Conservation (phyloP, 2,888 invertebrate species). For the Halictus quadricinctus region DNA sequence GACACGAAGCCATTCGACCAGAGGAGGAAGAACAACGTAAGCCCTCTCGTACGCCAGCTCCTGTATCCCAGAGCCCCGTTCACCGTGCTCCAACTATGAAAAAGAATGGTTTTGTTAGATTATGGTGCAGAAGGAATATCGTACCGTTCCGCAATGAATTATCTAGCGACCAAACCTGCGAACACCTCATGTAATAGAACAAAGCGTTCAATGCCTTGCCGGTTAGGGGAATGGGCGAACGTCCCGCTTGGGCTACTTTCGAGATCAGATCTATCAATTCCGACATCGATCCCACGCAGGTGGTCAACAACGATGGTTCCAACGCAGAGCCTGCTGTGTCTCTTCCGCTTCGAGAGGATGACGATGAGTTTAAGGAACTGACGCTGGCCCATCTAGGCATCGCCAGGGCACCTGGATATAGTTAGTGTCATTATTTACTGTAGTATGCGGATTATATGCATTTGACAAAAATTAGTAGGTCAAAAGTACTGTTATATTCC, state of each 20-base stretch:
- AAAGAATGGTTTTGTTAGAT: slow-evolving; percentile 14
- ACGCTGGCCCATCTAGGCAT: slow-evolving; percentile 92
- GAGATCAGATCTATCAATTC: slow-evolving; percentile 89
- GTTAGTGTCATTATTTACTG: background rate
- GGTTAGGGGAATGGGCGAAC: slow-evolving; percentile 83
- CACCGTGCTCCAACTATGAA: slow-evolving; percentile 87
- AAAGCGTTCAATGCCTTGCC: slow-evolving; percentile 90
- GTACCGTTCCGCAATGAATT: slow-evolving; percentile 1
- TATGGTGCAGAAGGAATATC: background rate
- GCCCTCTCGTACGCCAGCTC: slow-evolving; percentile 94
- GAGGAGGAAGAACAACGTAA: slow-evolving; percentile 93
- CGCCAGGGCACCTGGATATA: slow-evolving; percentile 88
- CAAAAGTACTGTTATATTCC: no score
- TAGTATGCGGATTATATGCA: no score
- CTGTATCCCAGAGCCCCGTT: slow-evolving; percentile 84
- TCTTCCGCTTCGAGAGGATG: slow-evolving; percentile 83
- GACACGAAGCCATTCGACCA: slow-evolving; percentile 95
- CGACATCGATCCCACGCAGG: slow-evolving; percentile 92
- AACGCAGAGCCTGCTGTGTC: slow-evolving; percentile 78
- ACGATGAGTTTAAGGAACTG: slow-evolving; percentile 86
- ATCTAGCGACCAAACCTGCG: slow-evolving; percentile 85
- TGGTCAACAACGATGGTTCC: slow-evolving; percentile 91
- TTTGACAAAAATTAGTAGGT: no score
- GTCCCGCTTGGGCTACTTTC: slow-evolving; percentile 85
- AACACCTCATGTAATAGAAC: slow-evolving; percentile 96